Evolutionary conservation across 2,888 invertebrate genomes (phyloP).

Genomic region (Torymus aiolomorphi): DNA sequence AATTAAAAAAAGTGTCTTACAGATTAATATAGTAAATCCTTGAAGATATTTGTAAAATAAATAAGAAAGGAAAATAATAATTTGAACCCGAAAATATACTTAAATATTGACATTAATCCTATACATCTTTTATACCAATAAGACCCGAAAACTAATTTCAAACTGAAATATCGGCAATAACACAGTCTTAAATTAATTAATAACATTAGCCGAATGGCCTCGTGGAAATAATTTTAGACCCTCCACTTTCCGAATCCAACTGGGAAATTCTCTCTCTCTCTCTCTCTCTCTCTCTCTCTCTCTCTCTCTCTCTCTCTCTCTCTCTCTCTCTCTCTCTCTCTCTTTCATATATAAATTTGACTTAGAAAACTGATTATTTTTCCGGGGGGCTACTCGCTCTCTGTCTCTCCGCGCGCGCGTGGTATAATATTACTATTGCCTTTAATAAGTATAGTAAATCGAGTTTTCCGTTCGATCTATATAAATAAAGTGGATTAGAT

Average conservation of each 20-base stretch:
- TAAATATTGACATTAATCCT: too few species aligned
- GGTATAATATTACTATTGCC: slow-evolving; percentile 39
- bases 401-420: background rate
- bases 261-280: slow-evolving; percentile 9
- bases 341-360: slow-evolving; percentile 17
- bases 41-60: too few species aligned
- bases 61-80: too few species aligned
- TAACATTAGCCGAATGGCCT: too few species aligned
- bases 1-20: too few species aligned
- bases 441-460: slow-evolving; percentile 50
- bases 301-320: background rate
- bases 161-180: too few species aligned
- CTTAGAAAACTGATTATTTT: slow-evolving; percentile 29
- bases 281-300: background rate
- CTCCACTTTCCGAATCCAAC: background rate
- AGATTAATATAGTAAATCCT: too few species aligned
- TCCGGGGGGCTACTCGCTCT: background rate
- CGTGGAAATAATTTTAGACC: too few species aligned
- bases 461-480: slow-evolving; percentile 43
- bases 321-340: background rate
- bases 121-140: too few species aligned
- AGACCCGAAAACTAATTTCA: too few species aligned
- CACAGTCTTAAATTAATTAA: too few species aligned
- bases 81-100: too few species aligned
- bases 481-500: slow-evolving; percentile 49